phyloP scores from a whole-genome alignment of 92 coral and sea anemone species.

The Umimayanthus chanpuru region DNA sequence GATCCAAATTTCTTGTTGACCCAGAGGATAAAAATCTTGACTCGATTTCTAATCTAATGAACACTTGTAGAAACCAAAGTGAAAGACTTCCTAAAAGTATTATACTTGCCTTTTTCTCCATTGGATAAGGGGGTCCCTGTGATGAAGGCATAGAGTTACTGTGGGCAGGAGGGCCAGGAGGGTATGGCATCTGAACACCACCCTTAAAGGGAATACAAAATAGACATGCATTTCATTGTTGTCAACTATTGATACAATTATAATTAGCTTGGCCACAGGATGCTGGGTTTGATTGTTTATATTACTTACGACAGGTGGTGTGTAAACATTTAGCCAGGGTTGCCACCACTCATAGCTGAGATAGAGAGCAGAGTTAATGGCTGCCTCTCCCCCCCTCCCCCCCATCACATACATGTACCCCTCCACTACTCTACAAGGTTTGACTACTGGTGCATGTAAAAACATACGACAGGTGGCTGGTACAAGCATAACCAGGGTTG shows the following conservation, averaged over 20 bases:
- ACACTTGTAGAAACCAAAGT: neutral
- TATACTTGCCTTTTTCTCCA: constrained; percentile 27
- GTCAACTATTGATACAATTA: neutral
- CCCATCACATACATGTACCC: too few species aligned
- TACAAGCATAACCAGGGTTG: too few species aligned
- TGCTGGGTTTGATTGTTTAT: too few species aligned
- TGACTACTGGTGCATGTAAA: too few species aligned
- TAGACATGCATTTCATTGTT: neutral
- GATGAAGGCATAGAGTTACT: constrained; percentile 11
- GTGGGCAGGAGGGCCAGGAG: constrained; percentile 27
- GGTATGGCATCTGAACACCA: constrained; percentile 39
- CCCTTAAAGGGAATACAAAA: neutral
- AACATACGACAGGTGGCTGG: too few species aligned
- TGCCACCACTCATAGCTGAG: constrained; percentile 73
- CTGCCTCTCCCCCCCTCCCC: neutral
- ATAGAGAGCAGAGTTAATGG: constrained; percentile 60
- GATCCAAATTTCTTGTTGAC: too few species aligned
- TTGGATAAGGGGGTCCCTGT: constrained; percentile 24
- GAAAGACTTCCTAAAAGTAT: neutral
- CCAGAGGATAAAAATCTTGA: too few species aligned
- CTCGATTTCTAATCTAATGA: neutral
- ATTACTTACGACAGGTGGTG: constrained; percentile 60
- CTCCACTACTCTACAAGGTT: too few species aligned
- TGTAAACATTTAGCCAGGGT: constrained; percentile 63
- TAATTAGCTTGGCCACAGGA: neutral